phyloP scores from a whole-genome alignment of 2,113 vertebrate genomes.

The Bubalus kerabau region DNA sequence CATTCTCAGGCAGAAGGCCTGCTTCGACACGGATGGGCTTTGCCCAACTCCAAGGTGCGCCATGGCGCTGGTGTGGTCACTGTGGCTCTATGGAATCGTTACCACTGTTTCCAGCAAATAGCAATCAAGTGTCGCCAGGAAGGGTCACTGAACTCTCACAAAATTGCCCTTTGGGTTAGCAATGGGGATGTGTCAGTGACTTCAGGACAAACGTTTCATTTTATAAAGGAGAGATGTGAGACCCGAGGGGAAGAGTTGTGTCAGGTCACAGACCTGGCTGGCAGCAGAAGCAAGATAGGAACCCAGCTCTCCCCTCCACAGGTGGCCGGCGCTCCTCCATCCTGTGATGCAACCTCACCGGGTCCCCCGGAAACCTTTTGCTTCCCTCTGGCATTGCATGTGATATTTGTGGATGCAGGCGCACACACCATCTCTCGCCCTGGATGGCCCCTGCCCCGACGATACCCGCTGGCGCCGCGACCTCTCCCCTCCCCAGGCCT shows the following conservation, averaged over 20 bases:
- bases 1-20: neutral
- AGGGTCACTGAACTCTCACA: neutral
- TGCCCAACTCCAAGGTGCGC: fast-evolving
- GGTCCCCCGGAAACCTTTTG: fast-evolving
- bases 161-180: neutral
- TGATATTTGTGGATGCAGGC: fast-evolving
- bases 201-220: neutral
- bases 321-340: fast-evolving
- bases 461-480: fast-evolving
- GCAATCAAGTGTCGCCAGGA: neutral
- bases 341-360: fast-evolving
- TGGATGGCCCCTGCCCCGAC: fast-evolving
- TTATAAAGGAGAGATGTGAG: neutral
- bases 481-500: fast-evolving
- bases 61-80: fast-evolving
- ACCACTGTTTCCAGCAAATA: neutral
- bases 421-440: fast-evolving
- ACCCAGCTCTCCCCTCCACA: fast-evolving
- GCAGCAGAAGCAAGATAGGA: neutral
- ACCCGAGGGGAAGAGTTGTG: neutral
- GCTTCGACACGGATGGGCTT: neutral
- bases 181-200: neutral
- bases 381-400: no score
- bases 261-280: neutral
- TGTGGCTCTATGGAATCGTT: neutral